Percentiles rank a stretch among this genome's conserved stretches.
Conservation (phyloP, 2,113 vertebrate species). For the Toxostoma redivivum region DNA sequence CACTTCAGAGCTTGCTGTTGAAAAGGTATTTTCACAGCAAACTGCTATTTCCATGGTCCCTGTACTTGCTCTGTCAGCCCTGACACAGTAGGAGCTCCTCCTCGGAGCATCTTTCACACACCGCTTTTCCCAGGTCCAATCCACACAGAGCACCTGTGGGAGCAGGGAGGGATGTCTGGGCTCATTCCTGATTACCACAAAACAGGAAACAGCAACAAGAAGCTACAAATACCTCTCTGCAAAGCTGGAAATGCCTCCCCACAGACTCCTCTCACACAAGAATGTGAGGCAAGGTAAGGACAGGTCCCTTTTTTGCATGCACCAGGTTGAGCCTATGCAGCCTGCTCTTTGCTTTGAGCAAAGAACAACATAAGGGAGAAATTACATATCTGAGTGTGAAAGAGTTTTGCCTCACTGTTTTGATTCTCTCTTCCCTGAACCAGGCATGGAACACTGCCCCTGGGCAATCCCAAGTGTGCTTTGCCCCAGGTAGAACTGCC, state of each 20-base stretch:
- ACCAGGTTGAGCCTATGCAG: not conserved
- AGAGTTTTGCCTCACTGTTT: not conserved
- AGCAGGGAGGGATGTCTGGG: not conserved
- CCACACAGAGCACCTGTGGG: not conserved
- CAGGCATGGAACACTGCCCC: not conserved
- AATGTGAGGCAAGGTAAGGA: not conserved
- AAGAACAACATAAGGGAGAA: not conserved
- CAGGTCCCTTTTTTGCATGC: not conserved
- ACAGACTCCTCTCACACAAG: rapidly evolving
- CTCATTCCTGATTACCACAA: not conserved
- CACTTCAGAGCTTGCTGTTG: not conserved
- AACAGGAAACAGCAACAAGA: not conserved
- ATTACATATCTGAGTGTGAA: not conserved
- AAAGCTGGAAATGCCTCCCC: not conserved
- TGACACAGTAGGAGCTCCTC: not conserved
- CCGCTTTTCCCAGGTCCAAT: not conserved
- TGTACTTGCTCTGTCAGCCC: not conserved
- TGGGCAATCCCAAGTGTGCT: rapidly evolving
- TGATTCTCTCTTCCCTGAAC: not conserved
- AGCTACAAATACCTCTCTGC: not conserved
- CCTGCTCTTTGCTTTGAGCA: not conserved
- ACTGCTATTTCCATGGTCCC: not conserved
- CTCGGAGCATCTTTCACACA: not conserved
- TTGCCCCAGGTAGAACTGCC: not conserved
- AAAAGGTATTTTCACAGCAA: constrained; percentile 20